Conservation (phyloP, 1,140 invertebrate species). For the Formica selysi region DNA sequence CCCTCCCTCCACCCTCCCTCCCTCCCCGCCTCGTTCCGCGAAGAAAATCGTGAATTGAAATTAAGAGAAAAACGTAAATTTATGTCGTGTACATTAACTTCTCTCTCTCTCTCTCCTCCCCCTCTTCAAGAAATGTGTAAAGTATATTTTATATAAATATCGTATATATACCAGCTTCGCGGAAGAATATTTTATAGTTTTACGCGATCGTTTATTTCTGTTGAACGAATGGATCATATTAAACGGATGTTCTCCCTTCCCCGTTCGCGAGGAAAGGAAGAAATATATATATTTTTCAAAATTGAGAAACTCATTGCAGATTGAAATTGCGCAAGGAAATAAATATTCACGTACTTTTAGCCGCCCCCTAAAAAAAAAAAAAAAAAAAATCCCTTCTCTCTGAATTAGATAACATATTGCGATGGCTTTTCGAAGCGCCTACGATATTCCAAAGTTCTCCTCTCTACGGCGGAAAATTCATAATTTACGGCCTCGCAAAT, state of each 20-base stretch:
- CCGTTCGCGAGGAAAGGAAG: slow-evolving; percentile 29
- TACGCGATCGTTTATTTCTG: slow-evolving; percentile 36
- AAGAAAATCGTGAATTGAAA: slow-evolving; percentile 64
- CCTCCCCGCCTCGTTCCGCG: too few relatives aligned
- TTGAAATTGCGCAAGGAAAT: slow-evolving; percentile 43
- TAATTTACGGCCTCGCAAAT: slow-evolving; percentile 80
- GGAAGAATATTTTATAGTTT: neutral
- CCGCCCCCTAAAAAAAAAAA: neutral
- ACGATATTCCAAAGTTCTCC: slow-evolving; percentile 83
- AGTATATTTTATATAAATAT: slow-evolving; percentile 30
- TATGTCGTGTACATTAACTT: neutral
- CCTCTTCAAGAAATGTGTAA: slow-evolving; percentile 10
- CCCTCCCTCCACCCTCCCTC: slow-evolving; percentile 5
- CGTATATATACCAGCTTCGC: slow-evolving; percentile 17
- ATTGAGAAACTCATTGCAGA: slow-evolving; percentile 28
- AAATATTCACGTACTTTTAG: slow-evolving; percentile 7
- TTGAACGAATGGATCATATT: slow-evolving; percentile 35
- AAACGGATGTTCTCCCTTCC: slow-evolving; percentile 16
- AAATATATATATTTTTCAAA: slow-evolving; percentile 39
- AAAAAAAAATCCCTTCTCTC: neutral
- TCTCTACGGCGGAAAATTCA: slow-evolving; percentile 83
- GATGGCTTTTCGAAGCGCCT: slow-evolving; percentile 74
- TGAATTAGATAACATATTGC: slow-evolving; percentile 32
- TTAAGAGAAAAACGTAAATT: slow-evolving; percentile 40
- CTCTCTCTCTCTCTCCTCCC: neutral